These are phyloP conservation scores for Ramphastos sulfuratus DNA, from an alignment of 2,113 vertebrate genomes.

Conservation along the genomic window DNA sequence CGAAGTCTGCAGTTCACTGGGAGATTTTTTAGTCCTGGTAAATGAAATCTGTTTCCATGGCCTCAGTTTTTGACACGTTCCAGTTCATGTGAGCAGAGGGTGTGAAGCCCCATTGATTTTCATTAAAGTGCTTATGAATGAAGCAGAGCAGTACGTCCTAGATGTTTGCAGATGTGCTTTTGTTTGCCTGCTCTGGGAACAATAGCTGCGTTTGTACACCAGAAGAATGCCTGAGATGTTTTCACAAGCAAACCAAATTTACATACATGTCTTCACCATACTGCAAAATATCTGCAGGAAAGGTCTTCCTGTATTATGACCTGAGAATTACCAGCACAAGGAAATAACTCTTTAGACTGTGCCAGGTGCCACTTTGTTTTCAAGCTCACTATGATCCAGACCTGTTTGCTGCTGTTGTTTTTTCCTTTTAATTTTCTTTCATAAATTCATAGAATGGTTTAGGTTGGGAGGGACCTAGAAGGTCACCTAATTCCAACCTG, in stretches of 20 bases:
- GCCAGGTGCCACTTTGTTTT: background rate
- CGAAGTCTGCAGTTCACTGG: background rate
- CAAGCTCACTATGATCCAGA: background rate
- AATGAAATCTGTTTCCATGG: background rate
- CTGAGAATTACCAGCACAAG: background rate
- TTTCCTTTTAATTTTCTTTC: too few species aligned
- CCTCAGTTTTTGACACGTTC: background rate
- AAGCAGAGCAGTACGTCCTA: background rate
- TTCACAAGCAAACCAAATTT: slow-evolving; percentile 3
- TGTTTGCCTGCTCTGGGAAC: background rate
- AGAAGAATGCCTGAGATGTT: slow-evolving; percentile 2
- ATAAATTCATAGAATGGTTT: too few species aligned
- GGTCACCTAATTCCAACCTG: too few species aligned
- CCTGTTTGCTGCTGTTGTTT: background rate
- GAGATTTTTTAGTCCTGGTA: background rate
- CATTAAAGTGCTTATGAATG: slow-evolving; percentile 31
- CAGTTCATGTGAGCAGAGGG: background rate
- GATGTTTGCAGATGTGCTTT: slow-evolving; percentile 24
- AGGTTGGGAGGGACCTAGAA: too few species aligned
- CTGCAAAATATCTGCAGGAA: background rate
- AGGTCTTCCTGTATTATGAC: background rate
- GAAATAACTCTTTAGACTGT: background rate
- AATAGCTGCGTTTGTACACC: background rate
- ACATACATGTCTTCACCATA: background rate
- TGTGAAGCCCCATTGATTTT: slow-evolving; percentile 34